Evolutionary conservation across 2,797 vertebrate genomes (phyloP).

Genomic region (Hemibagrus guttatus): DNA sequence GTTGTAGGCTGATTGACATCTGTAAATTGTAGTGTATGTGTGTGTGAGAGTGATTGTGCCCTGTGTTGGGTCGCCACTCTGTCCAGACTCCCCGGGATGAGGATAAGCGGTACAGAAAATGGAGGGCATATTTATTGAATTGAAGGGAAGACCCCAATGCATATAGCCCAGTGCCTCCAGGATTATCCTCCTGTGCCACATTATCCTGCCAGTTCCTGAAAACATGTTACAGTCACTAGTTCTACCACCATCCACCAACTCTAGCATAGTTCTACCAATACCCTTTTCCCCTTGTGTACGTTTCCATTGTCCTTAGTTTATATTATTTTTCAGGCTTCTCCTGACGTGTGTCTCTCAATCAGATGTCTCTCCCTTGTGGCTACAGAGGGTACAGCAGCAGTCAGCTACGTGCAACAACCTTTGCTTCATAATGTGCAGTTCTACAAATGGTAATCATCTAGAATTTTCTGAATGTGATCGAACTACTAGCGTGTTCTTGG

Average conservation of each 20-base stretch:
- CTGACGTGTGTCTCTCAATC: conserved; percentile 89
- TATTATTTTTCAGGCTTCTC: conserved; percentile 79
- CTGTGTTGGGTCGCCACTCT: no score
- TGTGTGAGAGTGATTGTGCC: no score
- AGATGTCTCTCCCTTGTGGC: conserved; percentile 84
- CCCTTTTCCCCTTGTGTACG: background rate
- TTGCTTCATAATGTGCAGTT: conserved; percentile 96
- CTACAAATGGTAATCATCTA: conserved; percentile 82
- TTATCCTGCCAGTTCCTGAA: background rate
- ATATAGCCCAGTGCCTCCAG: no score
- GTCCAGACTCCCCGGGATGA: no score
- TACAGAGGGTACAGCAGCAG: conserved; percentile 83
- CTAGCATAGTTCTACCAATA: no score
- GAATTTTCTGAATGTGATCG: background rate
- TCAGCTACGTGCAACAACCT: conserved; percentile 78
- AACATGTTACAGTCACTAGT: background rate
- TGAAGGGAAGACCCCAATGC: no score
- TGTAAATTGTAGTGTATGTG: no score
- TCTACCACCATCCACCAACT: background rate
- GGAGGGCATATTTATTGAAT: no score
- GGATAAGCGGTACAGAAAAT: no score
- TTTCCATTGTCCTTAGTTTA: background rate
- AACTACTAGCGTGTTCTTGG: background rate
- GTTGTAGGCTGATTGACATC: no score
- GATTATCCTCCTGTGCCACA: no score